A percentile compares a stretch with the other conserved stretches of the same genome.
phyloP scores from a whole-genome alignment of 2,113 vertebrate species.

The Narcine bancroftii region DNA sequence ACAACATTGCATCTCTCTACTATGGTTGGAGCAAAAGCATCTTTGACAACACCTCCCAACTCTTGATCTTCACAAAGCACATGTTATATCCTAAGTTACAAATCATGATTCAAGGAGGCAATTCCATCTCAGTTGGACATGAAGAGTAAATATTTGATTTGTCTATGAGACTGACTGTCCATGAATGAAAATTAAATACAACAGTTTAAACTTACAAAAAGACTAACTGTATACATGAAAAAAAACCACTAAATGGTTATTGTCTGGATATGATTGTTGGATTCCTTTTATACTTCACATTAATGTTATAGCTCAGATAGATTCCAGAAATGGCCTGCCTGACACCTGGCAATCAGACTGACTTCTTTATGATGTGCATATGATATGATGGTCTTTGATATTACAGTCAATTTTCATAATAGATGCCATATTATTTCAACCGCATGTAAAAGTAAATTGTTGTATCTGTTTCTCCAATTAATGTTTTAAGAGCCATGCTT shows the following conservation, averaged over 20 bases:
- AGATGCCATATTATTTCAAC: neutral
- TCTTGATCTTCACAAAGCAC: too few relatives aligned
- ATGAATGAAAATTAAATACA: neutral
- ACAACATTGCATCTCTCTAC: too few relatives aligned
- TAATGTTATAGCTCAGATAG: neutral
- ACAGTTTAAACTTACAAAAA: neutral
- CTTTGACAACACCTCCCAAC: too few relatives aligned
- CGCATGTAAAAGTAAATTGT: neutral
- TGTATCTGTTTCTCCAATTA: neutral
- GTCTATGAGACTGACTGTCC: too few relatives aligned
- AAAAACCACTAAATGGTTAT: neutral
- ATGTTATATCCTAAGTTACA: too few relatives aligned
- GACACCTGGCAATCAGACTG: neutral
- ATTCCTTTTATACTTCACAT: neutral
- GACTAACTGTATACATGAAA: neutral
- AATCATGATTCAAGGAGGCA: too few relatives aligned
- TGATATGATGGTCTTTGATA: slow-evolving; percentile 4
- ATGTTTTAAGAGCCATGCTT: neutral
- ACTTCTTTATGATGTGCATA: neutral
- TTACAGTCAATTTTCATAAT: neutral
- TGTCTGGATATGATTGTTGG: neutral
- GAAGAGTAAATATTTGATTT: too few relatives aligned
- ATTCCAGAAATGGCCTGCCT: slow-evolving; percentile 12
- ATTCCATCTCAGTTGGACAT: too few relatives aligned
- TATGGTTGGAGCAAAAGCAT: too few relatives aligned